phyloP scores from a whole-genome alignment of 2,888 invertebrate genomes.

The Agrochola lychnidis region DNA sequence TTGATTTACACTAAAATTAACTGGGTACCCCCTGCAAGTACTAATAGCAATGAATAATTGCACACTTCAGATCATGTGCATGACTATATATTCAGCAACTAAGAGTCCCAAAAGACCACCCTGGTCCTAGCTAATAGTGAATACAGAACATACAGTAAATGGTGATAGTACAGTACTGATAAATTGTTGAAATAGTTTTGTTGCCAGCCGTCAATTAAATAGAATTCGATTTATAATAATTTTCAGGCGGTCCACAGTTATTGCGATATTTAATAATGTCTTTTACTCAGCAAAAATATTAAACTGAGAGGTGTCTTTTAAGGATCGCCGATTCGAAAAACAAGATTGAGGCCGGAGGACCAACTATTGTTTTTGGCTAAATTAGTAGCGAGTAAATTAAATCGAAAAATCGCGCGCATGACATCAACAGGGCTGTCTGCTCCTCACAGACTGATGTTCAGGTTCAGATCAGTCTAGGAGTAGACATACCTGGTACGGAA shows the following conservation, averaged over 20 bases:
- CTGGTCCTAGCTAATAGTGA: too few relatives aligned
- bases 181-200: too few relatives aligned
- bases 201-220: too few relatives aligned
- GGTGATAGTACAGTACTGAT: too few relatives aligned
- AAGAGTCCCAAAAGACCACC: neutral
- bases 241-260: neutral
- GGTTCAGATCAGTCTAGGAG: conserved; percentile 3
- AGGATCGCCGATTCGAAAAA: neutral
- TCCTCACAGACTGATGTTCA: neutral
- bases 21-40: neutral
- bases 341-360: neutral
- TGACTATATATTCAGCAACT: neutral
- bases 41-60: neutral
- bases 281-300: too few relatives aligned
- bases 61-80: neutral
- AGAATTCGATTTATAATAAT: too few relatives aligned
- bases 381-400: too few relatives aligned
- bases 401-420: too few relatives aligned
- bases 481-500: neutral
- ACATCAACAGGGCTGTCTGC: neutral
- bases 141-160: too few relatives aligned
- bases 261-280: too few relatives aligned
- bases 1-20: too few relatives aligned
- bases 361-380: neutral
- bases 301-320: too few relatives aligned